Evolutionary conservation across 2,113 vertebrate genomes (phyloP).

Genomic region (Columbina picui): DNA sequence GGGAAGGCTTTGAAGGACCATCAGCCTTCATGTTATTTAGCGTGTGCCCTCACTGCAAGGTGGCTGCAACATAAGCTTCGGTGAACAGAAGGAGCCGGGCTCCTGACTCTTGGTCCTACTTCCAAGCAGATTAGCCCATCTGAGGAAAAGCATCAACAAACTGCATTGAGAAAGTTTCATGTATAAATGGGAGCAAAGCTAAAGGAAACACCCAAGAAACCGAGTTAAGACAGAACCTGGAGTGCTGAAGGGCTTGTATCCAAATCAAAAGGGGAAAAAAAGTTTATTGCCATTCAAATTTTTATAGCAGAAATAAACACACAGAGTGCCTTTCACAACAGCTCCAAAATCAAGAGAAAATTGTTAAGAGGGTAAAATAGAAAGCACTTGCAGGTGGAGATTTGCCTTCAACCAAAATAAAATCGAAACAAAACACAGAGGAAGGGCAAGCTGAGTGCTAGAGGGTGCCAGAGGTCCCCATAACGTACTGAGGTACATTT

Average conservation of each 20-base stretch:
- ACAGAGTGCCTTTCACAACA: not conserved
- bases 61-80: fast-evolving
- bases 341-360: not conserved
- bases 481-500: not conserved
- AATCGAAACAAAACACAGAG: not conserved
- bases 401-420: not conserved
- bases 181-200: not conserved
- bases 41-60: not conserved
- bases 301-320: conserved; percentile 17
- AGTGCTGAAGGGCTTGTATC: not conserved
- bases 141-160: not conserved
- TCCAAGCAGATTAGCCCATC: not conserved
- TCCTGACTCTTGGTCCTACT: not conserved
- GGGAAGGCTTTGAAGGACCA: not conserved
- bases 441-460: not conserved
- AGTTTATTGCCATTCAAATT: not conserved
- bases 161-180: not conserved
- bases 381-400: not conserved
- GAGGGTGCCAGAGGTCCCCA: not conserved
- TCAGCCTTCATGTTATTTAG: not conserved
- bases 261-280: conserved; percentile 3
- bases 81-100: not conserved
- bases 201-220: not conserved
- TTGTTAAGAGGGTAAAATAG: not conserved
- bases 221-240: not conserved